A percentile compares a stretch with the other conserved stretches of the same genome.
Evolutionary conservation across 1,140 invertebrate genomes (phyloP).

Genomic region (Calycopis cecrops): DNA sequence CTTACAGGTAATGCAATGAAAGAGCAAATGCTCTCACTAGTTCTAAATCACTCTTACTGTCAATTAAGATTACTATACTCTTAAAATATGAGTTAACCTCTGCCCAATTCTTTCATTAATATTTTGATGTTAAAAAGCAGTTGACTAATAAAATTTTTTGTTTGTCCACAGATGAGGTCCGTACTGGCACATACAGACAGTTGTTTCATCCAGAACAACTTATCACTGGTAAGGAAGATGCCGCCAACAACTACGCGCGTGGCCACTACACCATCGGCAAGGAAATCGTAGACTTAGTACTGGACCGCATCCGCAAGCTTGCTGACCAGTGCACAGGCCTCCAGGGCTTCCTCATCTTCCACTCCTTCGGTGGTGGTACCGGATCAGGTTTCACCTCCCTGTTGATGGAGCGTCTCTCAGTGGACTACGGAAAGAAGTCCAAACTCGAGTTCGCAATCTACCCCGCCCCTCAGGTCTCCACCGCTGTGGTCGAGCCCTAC

Average conservation of each 20-base stretch:
- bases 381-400: slow-evolving; percentile 92
- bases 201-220: slow-evolving; percentile 91
- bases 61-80: too few species aligned
- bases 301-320: slow-evolving; percentile 87
- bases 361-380: slow-evolving; percentile 93
- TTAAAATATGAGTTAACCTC: too few species aligned
- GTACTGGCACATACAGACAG: slow-evolving; percentile 88
- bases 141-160: slow-evolving; percentile 14
- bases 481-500: slow-evolving; percentile 94
- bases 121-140: not conserved
- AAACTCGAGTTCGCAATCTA: slow-evolving; percentile 94
- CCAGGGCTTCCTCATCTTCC: slow-evolving; percentile 94
- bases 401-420: slow-evolving; percentile 91
- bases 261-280: slow-evolving; percentile 95
- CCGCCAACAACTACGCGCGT: slow-evolving; percentile 92
- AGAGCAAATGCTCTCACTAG: too few species aligned
- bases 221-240: slow-evolving; percentile 91
- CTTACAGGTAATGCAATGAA: too few species aligned
- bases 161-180: slow-evolving; percentile 79
- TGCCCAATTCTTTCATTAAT: slow-evolving; percentile 1
- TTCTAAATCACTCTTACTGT: too few species aligned
- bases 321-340: slow-evolving; percentile 92
- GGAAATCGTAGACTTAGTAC: slow-evolving; percentile 88
- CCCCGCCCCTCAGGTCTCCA: slow-evolving; percentile 91
- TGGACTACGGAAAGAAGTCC: slow-evolving; percentile 93